Base-by-base conservation (phyloP, 2,797 vertebrate species). In the Buceros bicornis region DNA sequence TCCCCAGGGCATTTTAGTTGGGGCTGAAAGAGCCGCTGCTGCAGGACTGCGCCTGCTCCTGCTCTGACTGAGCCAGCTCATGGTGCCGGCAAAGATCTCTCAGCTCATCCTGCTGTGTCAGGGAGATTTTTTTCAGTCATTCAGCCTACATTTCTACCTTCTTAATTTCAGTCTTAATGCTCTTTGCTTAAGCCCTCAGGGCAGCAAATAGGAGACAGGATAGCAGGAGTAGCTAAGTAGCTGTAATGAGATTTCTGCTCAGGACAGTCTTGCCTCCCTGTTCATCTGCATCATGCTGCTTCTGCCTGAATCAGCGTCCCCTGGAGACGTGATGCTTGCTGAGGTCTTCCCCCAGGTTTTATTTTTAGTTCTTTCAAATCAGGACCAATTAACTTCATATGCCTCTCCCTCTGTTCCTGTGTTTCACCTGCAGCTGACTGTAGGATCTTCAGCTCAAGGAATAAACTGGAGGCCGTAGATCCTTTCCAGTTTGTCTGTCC, bases 191-290 rank as follows among this genome's bases (percentile, higher is more conserved):
- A 96, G 85, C 91, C 83, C 95, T 37, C 2, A 24, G 87, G 96
- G 90, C 80, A 81, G 78, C 89, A 94, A 95, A 96, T 82, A 94
- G 90, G 71, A 95, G 87, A 60, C 78, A 89, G 82, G 95, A 93
- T 95, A 88, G 94, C 89, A 94, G 89, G 86, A 96, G 82, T 66
- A 94, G 80, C 72, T 95, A 92, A 96, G 94, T 26, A 96, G 89
- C 76, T 67, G 71, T 94, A 95, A 95, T 93, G 95, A 97, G 90
- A 92, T 97, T 97, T 95, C 81, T 90, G 70, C 95, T 89, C 64
- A 58, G 91, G 83, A 94, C 22, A 3, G 53, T 53, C 86, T 90
- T 81, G 80, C 91, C 79, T 94, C 93, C 43, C 61, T 1, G 5
- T 82, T 95, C 56, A 17, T 64, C 83, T 92, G 88, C 62, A 72